Base-by-base conservation (phyloP, 1,140 invertebrate genomes). In the Episyrphus balteatus region DNA sequence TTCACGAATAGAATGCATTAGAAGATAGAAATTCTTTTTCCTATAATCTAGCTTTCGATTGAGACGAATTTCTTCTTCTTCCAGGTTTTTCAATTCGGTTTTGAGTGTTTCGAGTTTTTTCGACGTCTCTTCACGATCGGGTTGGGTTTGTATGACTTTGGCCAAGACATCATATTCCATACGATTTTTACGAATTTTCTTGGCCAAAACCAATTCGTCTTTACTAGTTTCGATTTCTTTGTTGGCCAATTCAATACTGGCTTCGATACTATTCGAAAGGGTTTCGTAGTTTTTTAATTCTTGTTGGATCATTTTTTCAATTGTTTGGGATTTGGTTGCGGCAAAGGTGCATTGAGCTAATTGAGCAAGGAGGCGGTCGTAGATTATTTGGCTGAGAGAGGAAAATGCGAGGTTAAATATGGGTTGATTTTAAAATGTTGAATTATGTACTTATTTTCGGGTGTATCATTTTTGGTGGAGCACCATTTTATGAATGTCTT, bases 141-240 rank as follows among this genome's bases (percentile, higher is more conserved):
- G 92, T 59, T 95, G 87, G 56, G 87, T 79, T 53, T 84, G 83
- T 51, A 96, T 95, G 3, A 92, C 79, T 70, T 88, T 87, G 1
- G 92, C 91, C 19, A 96, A 56, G 6, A 91, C 81, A 76, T 96
- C 91, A 72, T 95, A 96, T 59, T 95, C 91, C 72, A 88, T 83
- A 55, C 87, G 78, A 66, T 96, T 92, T 63, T 90, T 90, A 2
- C 91, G 76, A 14, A 87, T 78, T 56, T 81, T 80, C 65, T 90
- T 91, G 1, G 88, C 88, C 55, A 86, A 75, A 44, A 82, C 75
- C 14, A 93, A 69, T 50, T 90, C 81, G 7, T 69, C 58, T 70
- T 89, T 89, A 17, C 82, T 85, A 15, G 72, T 73, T 47, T 84
- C 79, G 53, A 92, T 90, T 49, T 83, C 78, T 13, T 74, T 66